Percentiles rank a stretch among this genome's conserved stretches.
phyloP scores from a whole-genome alignment of 2,113 vertebrate genomes.

The Chiloscyllium plagiosum region DNA sequence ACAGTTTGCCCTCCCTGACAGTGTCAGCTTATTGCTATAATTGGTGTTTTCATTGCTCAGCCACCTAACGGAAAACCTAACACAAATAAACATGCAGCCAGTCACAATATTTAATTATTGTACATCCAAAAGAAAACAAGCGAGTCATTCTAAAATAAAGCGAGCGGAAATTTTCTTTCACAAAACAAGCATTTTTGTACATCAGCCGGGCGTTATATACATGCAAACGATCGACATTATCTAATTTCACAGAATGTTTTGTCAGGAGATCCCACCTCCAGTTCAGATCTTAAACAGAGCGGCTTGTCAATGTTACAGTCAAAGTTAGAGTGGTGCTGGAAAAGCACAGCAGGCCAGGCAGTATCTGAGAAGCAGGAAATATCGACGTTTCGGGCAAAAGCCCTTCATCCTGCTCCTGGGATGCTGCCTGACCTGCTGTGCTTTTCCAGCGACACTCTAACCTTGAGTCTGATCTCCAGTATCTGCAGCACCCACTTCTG shows the following conservation, averaged over 20 bases:
- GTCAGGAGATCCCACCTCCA: neutral
- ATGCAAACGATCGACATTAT: neutral
- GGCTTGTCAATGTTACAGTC: neutral
- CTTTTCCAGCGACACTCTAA: too few species aligned
- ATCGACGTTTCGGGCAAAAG: too few species aligned
- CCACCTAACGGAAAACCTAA: neutral
- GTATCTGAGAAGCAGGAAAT: too few species aligned
- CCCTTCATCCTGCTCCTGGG: too few species aligned
- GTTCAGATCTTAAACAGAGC: neutral
- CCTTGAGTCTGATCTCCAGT: too few species aligned
- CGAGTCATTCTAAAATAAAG: neutral
- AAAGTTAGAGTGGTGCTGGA: too few species aligned
- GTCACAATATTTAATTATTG: neutral
- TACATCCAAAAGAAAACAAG: neutral
- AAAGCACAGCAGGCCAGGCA: too few species aligned
- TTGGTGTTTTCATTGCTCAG: too few species aligned
- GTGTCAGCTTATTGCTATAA: too few species aligned
- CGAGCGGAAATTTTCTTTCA: neutral
- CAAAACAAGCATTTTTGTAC: conserved; percentile 12
- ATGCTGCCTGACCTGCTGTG: too few species aligned
- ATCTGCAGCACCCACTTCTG: too few species aligned
- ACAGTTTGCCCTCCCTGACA: too few species aligned
- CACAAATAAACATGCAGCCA: neutral
- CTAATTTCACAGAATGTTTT: neutral
- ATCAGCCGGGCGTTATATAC: neutral